phyloP scores from a whole-genome alignment of 1,140 invertebrate genomes.

The Homalodisca vitripennis region DNA sequence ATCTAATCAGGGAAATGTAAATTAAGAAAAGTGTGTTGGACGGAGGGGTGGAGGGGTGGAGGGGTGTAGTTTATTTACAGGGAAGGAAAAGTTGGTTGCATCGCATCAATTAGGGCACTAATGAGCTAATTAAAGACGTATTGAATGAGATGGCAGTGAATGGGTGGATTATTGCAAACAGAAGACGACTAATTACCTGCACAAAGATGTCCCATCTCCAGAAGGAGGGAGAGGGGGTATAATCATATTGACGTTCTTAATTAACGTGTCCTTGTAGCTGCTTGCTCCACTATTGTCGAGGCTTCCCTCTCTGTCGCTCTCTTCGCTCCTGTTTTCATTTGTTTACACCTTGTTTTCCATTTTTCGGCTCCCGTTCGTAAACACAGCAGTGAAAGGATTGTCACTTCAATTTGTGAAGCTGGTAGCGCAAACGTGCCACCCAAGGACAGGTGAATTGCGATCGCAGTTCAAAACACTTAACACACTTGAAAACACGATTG shows the following conservation, averaged over 20 bases:
- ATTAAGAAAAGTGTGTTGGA: neutral
- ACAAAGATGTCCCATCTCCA: conserved; percentile 21
- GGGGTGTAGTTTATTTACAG: conserved; percentile 7
- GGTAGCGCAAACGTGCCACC: too few relatives aligned
- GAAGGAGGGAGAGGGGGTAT: too few relatives aligned
- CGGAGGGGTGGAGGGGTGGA: neutral
- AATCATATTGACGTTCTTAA: conserved; percentile 27
- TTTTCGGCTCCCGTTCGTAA: too few relatives aligned
- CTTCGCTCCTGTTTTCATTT: neutral
- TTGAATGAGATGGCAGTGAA: conserved; percentile 10
- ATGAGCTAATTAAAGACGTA: conserved; percentile 26
- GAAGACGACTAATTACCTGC: conserved; percentile 22
- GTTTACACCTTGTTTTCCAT: neutral
- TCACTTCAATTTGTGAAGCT: too few relatives aligned
- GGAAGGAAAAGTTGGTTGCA: conserved; percentile 18
- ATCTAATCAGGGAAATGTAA: neutral
- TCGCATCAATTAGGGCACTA: conserved; percentile 15
- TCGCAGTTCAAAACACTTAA: too few relatives aligned
- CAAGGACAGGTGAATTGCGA: too few relatives aligned
- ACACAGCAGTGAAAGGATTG: too few relatives aligned
- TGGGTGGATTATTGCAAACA: conserved; percentile 22
- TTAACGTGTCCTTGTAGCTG: neutral
- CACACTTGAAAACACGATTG: too few relatives aligned
- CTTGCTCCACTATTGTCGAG: too few relatives aligned
- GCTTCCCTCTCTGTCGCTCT: too few relatives aligned